Conservation (phyloP, 2,888 invertebrate genomes). For the Tethea ocularis region DNA sequence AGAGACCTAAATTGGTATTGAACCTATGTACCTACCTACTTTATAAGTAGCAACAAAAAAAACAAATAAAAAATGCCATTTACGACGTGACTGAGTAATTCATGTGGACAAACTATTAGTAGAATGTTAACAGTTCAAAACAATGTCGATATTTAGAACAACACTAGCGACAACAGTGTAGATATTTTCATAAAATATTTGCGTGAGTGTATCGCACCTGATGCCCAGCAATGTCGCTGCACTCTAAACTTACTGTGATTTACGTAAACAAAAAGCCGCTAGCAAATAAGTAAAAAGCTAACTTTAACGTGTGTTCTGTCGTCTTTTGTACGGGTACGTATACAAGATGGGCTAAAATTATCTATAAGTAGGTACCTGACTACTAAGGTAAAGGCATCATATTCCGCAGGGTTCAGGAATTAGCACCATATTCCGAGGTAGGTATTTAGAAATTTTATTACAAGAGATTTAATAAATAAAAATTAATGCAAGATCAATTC, state of each 20-base stretch:
- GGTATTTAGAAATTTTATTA: too few relatives aligned
- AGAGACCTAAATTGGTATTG: too few relatives aligned
- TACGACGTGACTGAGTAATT: too few relatives aligned
- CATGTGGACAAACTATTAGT: not conserved
- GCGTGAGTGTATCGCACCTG: constrained; percentile 80
- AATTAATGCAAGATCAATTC: too few relatives aligned
- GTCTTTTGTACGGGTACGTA: not conserved
- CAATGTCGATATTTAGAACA: constrained; percentile 41
- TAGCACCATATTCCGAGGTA: too few relatives aligned
- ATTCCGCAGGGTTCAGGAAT: too few relatives aligned
- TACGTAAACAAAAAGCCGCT: constrained; percentile 64
- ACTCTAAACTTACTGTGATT: constrained; percentile 77
- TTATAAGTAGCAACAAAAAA: too few relatives aligned
- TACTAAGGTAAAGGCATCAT: too few relatives aligned
- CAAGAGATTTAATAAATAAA: too few relatives aligned
- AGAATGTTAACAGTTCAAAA: not conserved
- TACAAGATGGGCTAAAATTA: not conserved
- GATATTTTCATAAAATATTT: constrained; percentile 83
- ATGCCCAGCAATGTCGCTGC: constrained; percentile 70
- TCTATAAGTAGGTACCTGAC: too few relatives aligned
- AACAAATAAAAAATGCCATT: too few relatives aligned
- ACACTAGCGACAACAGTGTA: constrained; percentile 62
- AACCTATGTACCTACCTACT: too few relatives aligned
- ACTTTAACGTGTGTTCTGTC: constrained; percentile 5
- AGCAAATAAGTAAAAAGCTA: constrained; percentile 37